Evolutionary conservation across 1,140 invertebrate species (phyloP).

Genomic region (Luehdorfia chinensis): DNA sequence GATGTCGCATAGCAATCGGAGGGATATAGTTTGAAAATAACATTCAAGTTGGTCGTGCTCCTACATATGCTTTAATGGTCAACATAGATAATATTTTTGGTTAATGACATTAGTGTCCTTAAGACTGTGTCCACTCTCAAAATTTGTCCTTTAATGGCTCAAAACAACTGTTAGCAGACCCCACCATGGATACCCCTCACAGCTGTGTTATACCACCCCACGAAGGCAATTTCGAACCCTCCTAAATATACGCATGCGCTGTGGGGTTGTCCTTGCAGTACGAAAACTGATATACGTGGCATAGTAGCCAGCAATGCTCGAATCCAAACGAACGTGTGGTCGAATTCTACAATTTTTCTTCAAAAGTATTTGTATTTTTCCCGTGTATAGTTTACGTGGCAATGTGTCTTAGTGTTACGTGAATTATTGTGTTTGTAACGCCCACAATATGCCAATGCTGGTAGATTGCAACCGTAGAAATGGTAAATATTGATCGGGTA

Average conservation of each 20-base stretch:
- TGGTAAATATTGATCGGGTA: conserved; percentile 71
- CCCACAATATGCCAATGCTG: conserved; percentile 60
- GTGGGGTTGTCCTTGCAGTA: conserved; percentile 45
- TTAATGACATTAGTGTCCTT: background rate
- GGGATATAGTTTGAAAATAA: conserved; percentile 7
- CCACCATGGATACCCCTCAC: conserved; percentile 37
- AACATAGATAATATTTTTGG: no score
- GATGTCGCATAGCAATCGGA: conserved; percentile 13
- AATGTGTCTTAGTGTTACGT: conserved; percentile 58
- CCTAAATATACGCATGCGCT: conserved; percentile 66
- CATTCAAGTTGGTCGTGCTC: conserved; percentile 10
- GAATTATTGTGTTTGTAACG: conserved; percentile 30
- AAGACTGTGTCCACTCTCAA: background rate
- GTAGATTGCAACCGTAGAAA: conserved; percentile 55
- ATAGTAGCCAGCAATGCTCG: conserved; percentile 55
- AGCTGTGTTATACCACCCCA: conserved; percentile 63
- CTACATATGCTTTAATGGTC: background rate
- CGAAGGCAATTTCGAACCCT: conserved; percentile 53
- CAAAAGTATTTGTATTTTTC: conserved; percentile 21
- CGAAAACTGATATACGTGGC: conserved; percentile 41
- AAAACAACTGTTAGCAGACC: conserved; percentile 30
- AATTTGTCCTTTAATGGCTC: conserved; percentile 18
- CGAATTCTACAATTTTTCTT: conserved; percentile 23
- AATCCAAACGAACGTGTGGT: conserved; percentile 32
- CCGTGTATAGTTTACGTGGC: conserved; percentile 19